These are phyloP conservation scores for Hemicentrotus pulcherrimus DNA, from an alignment of 35 echinoderm and acorn worm genomes.

Conservation along the genomic window DNA sequence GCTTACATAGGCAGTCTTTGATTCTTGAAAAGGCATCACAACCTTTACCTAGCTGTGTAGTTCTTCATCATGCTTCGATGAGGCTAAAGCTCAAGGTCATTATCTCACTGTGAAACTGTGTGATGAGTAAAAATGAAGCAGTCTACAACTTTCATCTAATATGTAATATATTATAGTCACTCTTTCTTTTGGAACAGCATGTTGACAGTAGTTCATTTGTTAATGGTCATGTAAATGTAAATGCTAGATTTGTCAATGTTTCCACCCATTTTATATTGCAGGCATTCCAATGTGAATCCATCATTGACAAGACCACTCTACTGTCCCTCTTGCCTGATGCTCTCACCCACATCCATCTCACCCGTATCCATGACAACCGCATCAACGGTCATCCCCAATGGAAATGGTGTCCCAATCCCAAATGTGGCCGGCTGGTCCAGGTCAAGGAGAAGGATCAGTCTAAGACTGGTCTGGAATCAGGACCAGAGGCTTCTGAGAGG, in stretches of 20 bases:
- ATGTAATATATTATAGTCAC: not conserved
- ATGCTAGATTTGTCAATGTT: not conserved
- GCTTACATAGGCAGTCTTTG: too few species aligned
- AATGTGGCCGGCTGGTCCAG: conserved; percentile 63
- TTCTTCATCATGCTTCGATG: too few species aligned
- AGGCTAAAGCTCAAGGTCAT: too few species aligned
- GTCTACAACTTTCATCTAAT: not conserved
- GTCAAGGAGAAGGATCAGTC: not conserved
- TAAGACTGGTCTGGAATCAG: not conserved
- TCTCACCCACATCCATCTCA: conserved; percentile 41
- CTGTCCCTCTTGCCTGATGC: conserved; percentile 60
- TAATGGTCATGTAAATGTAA: not conserved
- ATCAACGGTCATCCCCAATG: conserved; percentile 43
- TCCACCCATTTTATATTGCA: not conserved
- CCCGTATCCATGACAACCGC: conserved; percentile 44
- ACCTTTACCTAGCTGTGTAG: too few species aligned
- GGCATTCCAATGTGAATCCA: conserved; percentile 63
- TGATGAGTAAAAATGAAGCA: not conserved
- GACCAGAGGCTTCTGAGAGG: not conserved
- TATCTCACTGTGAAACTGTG: not conserved
- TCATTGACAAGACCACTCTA: conserved; percentile 56
- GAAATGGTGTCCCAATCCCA: conserved; percentile 78
- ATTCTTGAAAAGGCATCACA: too few species aligned
- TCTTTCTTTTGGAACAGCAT: not conserved
- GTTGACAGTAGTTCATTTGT: not conserved